Evolutionary conservation across 35 echinoderm and acorn worm genomes (phyloP), one percentile per base, ranked within the genome.

Genomic region (Lytechinus pictus): DNA sequence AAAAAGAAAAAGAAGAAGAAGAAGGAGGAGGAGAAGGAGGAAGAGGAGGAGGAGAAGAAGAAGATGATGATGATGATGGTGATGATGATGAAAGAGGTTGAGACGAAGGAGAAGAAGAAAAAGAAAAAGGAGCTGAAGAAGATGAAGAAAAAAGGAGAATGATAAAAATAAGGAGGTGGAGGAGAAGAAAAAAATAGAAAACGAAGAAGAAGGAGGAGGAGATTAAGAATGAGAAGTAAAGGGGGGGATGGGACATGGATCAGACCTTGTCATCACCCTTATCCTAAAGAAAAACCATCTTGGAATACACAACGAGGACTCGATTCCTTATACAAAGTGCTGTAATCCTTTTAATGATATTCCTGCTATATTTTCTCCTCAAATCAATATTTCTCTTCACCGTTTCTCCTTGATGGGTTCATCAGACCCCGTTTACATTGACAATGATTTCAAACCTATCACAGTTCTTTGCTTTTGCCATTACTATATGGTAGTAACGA

Each of bases 341-440:
- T n/a, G 19, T 79, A 79, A 79, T 79, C 66, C n/a, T 79, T 79
- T 79, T 79, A 79, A 79, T 79, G 66, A 79, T 79, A 79, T 79
- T 79, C 66, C 66, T n/a, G 66, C 66, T 24, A 79, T n/a, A 79
- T 79, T 79, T 79, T 79, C 66, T 79, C 66, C 66, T 79, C 66
- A 79, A 79, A 79, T 79, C 66, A 79, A 79, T 79, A 79, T 79
- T 79, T 79, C 66, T 79, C 66, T 79, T 79, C 66, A 79, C 66
- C 66, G 66, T 79, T 24, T 79, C 16, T 6, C 66, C 66, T 79
- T 79, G 66, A 79, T 79, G 66, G 66, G 5, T 79, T 79, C 21
- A 79, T 79, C 66, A 79, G 19, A 79, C 19, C n/a, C 19, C 7
- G 66, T 79, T 79, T 24, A 7, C 66, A 79, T 24, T 79, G 66